Evolutionary conservation across 1,140 invertebrate species (phyloP).

Genomic region (Popillia japonica): DNA sequence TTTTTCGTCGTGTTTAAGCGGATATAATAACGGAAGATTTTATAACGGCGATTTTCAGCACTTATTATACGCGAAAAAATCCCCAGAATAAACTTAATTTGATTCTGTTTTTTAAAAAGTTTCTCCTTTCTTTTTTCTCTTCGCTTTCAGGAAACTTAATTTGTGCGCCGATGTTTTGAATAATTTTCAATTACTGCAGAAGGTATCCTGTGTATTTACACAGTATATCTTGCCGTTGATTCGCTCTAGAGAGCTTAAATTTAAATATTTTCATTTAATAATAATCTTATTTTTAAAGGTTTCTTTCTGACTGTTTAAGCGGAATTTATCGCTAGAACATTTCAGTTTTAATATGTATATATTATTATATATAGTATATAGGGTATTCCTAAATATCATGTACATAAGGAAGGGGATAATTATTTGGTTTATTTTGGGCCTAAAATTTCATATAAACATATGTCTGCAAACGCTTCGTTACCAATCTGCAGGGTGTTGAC

Average conservation of each 20-base stretch:
- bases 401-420: no score
- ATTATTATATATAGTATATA: no score
- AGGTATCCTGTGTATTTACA: neutral
- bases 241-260: neutral
- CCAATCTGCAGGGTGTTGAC: no score
- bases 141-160: slow-evolving; percentile 15
- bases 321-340: no score
- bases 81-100: slow-evolving; percentile 3
- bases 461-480: no score
- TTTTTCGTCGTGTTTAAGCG: neutral
- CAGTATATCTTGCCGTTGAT: neutral
- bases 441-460: no score
- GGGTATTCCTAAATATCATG: no score
- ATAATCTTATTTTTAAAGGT: neutral
- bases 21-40: neutral
- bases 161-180: slow-evolving; percentile 12
- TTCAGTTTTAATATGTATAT: no score
- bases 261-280: slow-evolving; percentile 9
- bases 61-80: neutral
- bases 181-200: slow-evolving; percentile 1
- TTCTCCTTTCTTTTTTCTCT: neutral
- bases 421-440: no score
- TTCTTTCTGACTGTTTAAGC: neutral
- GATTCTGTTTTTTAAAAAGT: neutral
- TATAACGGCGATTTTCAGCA: neutral